Evolutionary conservation across 2,888 invertebrate genomes (phyloP).

Genomic region (Rhagium mordax): DNA sequence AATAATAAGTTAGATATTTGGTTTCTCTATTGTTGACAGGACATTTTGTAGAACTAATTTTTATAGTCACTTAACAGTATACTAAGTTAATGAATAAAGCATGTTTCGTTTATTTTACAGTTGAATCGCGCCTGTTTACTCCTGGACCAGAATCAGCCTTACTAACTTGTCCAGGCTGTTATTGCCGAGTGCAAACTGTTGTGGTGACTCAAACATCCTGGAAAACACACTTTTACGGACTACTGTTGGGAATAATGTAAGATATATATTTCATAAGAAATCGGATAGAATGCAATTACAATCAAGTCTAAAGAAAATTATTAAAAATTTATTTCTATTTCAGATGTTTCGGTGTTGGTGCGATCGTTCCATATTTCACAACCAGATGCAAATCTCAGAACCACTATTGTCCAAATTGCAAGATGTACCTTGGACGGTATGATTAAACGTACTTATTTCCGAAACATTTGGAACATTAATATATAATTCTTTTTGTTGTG

Average conservation of each 20-base stretch:
- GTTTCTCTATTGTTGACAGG: too few relatives aligned
- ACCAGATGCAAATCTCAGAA: slow-evolving; percentile 68
- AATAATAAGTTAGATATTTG: too few relatives aligned
- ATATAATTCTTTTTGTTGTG: too few relatives aligned
- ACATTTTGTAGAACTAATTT: too few relatives aligned
- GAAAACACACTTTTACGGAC: neutral
- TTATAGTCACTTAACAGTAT: too few relatives aligned
- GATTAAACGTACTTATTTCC: neutral
- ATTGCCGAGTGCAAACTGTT: neutral
- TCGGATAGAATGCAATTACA: too few relatives aligned
- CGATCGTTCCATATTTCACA: slow-evolving; percentile 69
- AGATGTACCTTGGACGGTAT: slow-evolving; percentile 66
- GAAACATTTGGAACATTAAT: neutral
- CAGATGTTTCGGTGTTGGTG: slow-evolving; percentile 68
- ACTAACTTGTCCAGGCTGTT: neutral
- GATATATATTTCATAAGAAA: neutral
- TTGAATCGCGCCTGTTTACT: neutral
- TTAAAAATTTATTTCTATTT: neutral
- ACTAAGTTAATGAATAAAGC: too few relatives aligned
- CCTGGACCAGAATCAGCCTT: neutral
- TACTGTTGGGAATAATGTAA: neutral
- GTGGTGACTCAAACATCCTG: neutral
- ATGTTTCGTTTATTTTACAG: neutral
- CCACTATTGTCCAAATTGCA: slow-evolving; percentile 71
- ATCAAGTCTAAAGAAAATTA: neutral